These are phyloP conservation scores for Orgyia antiqua DNA, from an alignment of 2,888 invertebrate species.

Conservation along the genomic window DNA sequence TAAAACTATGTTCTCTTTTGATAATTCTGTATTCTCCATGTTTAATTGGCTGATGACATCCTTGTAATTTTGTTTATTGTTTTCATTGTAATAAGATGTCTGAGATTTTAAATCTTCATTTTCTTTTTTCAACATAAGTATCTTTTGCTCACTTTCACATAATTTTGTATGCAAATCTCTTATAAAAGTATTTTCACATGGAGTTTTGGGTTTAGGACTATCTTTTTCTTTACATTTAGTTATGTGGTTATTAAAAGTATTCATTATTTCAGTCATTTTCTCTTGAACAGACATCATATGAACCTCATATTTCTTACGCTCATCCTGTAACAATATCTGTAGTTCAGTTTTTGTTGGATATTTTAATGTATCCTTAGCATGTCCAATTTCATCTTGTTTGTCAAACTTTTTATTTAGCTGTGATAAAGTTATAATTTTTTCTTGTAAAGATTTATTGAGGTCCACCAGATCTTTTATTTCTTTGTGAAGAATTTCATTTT, in stretches of 20 bases:
- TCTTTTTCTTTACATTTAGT: conserved; percentile 37
- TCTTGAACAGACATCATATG: conserved; percentile 52
- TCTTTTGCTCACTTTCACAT: conserved; percentile 70
- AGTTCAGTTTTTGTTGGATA: conserved; percentile 59
- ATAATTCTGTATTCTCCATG: conserved; percentile 62
- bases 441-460: conserved; percentile 69
- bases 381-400: conserved; percentile 25
- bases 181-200: conserved; percentile 44
- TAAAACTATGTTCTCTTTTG: conserved; percentile 63
- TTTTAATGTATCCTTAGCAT: conserved; percentile 30
- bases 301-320: conserved; percentile 65
- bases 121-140: conserved; percentile 67
- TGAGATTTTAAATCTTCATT: conserved; percentile 58
- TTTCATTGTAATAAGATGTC: conserved; percentile 34
- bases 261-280: conserved; percentile 56
- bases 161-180: conserved; percentile 62
- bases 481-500: conserved; percentile 61
- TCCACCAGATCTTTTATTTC: conserved; percentile 70
- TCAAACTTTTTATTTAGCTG: conserved; percentile 37
- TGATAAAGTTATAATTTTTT: conserved; percentile 49
- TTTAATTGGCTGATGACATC: conserved; percentile 65
- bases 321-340: conserved; percentile 52
- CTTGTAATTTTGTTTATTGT: conserved; percentile 55
- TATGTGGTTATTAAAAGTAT: conserved; percentile 53
- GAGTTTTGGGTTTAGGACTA: conserved; percentile 24